Conservation (phyloP, 2,797 vertebrate genomes). For the Rhinogobio ventralis region DNA sequence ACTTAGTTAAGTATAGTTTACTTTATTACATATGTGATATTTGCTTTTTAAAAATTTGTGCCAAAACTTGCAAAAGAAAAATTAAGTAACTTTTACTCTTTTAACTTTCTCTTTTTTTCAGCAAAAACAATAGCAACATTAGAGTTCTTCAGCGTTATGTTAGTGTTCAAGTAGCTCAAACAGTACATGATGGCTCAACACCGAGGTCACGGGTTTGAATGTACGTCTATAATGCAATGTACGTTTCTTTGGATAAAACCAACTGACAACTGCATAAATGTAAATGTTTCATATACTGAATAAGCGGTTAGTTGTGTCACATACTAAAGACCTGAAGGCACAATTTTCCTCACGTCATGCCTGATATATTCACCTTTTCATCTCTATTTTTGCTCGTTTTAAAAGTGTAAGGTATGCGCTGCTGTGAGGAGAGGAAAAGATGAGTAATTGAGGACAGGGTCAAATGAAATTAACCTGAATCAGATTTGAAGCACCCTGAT, state of each 20-base stretch:
- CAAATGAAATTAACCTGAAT: conserved; percentile 26
- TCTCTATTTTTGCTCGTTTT: background rate
- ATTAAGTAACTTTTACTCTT: too few relatives aligned
- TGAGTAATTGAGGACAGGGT: conserved; percentile 35
- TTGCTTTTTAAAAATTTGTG: too few relatives aligned
- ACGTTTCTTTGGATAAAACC: background rate
- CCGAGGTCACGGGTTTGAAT: background rate
- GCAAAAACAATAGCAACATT: background rate
- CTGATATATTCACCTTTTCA: background rate
- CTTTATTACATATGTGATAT: too few relatives aligned
- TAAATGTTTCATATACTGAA: background rate
- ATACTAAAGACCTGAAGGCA: background rate
- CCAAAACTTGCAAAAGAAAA: too few relatives aligned
- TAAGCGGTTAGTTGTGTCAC: background rate
- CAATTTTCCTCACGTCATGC: background rate
- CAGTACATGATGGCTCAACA: background rate
- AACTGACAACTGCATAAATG: background rate
- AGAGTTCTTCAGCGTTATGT: background rate
- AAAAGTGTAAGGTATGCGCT: background rate
- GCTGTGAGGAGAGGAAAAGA: conserved; percentile 14
- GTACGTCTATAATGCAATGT: background rate
- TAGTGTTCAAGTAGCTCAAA: background rate
- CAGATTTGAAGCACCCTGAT: conserved; percentile 17
- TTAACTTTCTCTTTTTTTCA: background rate
- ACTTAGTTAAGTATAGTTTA: too few relatives aligned